These are phyloP conservation scores for Trilocha varians DNA, from an alignment of 2,888 invertebrate genomes.

Conservation along the genomic window DNA sequence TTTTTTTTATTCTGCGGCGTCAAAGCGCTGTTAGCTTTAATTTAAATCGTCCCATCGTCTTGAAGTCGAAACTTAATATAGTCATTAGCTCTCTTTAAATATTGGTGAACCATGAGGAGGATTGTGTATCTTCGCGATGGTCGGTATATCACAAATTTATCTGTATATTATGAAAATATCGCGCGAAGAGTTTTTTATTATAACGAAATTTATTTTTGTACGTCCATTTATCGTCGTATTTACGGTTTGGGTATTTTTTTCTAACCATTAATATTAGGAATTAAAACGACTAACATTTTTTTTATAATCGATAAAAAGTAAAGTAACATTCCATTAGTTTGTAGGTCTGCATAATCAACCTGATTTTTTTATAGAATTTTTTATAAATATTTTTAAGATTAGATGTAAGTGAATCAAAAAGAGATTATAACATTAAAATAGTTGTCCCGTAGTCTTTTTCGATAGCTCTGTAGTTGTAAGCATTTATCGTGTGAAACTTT, in stretches of 20 bases:
- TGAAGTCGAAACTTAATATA: constrained; percentile 46
- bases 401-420: constrained; percentile 24
- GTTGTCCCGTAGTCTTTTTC: constrained; percentile 43
- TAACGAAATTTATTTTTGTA: constrained; percentile 11
- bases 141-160: neutral
- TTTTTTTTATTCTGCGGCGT: constrained; percentile 21
- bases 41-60: constrained; percentile 57
- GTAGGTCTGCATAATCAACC: constrained; percentile 51
- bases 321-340: constrained; percentile 58
- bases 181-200: neutral
- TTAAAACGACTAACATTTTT: constrained; percentile 52
- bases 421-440: constrained; percentile 52
- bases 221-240: constrained; percentile 44
- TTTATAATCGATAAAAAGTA: constrained; percentile 22
- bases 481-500: constrained; percentile 31
- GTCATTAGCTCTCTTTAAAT: constrained; percentile 52
- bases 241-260: constrained; percentile 53
- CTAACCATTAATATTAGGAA: constrained; percentile 63
- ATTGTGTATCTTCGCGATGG: neutral
- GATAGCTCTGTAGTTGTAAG: constrained; percentile 60
- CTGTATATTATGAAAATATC: constrained; percentile 4
- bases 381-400: constrained; percentile 20
- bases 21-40: constrained; percentile 47
- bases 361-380: constrained; percentile 21
- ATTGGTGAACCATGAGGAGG: constrained; percentile 4